Conservation (phyloP, 2,113 vertebrate genomes). For the Alethe diademata region DNA sequence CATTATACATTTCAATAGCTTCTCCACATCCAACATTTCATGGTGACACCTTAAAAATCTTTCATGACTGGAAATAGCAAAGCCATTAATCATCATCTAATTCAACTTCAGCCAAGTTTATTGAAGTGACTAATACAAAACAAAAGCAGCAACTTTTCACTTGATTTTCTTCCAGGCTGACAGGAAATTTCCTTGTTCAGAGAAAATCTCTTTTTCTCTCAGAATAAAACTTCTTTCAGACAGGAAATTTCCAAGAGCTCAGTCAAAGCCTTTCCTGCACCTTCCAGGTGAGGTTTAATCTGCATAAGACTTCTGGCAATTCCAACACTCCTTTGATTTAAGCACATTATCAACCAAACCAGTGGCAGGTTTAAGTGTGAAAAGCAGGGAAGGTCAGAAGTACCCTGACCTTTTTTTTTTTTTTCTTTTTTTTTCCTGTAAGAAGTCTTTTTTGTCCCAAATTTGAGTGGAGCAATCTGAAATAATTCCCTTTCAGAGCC, state of each 20-base stretch:
- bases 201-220: neutral
- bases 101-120: neutral
- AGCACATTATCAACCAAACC: neutral
- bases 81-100: neutral
- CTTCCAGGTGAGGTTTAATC: neutral
- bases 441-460: neutral
- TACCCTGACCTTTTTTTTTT: rapidly evolving
- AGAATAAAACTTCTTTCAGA: neutral
- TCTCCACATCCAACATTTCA: neutral
- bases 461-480: neutral
- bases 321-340: neutral
- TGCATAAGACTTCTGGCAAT: neutral
- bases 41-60: neutral
- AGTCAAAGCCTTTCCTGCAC: neutral
- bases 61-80: neutral
- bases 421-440: rapidly evolving
- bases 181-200: neutral
- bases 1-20: neutral
- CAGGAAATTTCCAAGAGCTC: neutral
- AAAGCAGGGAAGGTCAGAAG: neutral
- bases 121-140: neutral
- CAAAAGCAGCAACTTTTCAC: neutral
- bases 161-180: neutral
- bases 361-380: neutral
- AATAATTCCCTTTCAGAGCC: neutral